Conservation (phyloP, 2,888 invertebrate species). For the Tupiocoris notatus region DNA sequence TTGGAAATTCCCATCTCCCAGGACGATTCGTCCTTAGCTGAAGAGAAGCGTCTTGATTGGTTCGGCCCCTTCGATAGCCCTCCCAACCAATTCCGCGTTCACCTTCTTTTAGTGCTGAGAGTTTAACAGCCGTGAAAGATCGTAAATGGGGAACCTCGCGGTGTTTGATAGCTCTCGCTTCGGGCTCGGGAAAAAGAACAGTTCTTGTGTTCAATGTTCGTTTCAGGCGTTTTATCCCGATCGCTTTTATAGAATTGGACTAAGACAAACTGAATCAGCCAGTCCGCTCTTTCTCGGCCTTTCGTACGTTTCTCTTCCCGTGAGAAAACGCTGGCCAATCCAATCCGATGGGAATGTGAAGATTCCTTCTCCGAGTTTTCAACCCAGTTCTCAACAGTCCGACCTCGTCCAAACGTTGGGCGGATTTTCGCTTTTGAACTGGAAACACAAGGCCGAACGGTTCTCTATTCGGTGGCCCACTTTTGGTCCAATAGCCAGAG, state of each 20-base stretch:
- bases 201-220: neutral
- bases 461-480: neutral
- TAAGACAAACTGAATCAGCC: neutral
- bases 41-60: neutral
- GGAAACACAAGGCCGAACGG: neutral
- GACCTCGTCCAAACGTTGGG: too few relatives aligned
- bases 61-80: neutral
- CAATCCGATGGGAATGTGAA: neutral
- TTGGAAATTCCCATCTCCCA: neutral
- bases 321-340: neutral
- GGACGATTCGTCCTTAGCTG: neutral
- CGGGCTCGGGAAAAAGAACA: neutral
- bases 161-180: neutral
- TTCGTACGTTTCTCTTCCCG: neutral
- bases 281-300: neutral
- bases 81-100: neutral
- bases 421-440: neutral
- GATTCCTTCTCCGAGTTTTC: neutral
- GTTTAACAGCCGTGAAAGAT: neutral
- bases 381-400: neutral
- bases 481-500: too few relatives aligned
- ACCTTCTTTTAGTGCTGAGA: neutral
- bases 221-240: neutral
- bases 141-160: neutral
- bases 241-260: neutral